Conservation (phyloP, 64 coral and sea anemone genomes). For the Platygyra sinensis region DNA sequence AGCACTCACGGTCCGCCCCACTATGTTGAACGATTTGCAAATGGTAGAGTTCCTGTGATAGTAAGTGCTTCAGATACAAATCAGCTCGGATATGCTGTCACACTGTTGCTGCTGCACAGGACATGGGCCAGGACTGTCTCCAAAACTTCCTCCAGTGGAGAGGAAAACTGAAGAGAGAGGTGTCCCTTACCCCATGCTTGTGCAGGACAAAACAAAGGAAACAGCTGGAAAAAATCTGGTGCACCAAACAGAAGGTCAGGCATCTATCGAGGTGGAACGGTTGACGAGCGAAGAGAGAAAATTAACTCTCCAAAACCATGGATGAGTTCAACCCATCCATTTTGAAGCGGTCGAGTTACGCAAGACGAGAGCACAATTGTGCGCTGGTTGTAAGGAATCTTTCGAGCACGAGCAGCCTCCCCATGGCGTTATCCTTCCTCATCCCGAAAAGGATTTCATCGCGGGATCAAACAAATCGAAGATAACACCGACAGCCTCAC, state of each 20-base stretch:
- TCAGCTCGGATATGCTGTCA: neutral
- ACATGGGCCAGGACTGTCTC: neutral
- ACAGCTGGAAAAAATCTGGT: constrained; percentile 3
- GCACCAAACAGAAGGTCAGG: neutral
- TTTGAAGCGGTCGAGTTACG: too few relatives aligned
- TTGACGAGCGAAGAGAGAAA: neutral
- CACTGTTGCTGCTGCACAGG: neutral
- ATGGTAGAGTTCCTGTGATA: constrained; percentile 14
- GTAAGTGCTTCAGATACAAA: constrained; percentile 7
- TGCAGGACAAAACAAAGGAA: neutral
- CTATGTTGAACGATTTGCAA: neutral
- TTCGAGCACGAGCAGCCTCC: too few relatives aligned
- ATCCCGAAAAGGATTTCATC: too few relatives aligned
- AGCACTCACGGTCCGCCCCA: neutral
- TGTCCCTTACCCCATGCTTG: neutral
- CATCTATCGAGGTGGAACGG: neutral
- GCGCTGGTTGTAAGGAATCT: too few relatives aligned
- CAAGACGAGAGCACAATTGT: too few relatives aligned
- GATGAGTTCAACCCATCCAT: too few relatives aligned
- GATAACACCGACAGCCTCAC: too few relatives aligned
- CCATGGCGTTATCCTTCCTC: too few relatives aligned
- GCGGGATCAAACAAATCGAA: too few relatives aligned
- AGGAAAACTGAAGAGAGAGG: neutral
- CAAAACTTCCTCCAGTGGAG: too few relatives aligned
- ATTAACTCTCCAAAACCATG: too few relatives aligned